Percentiles rank a stretch among this genome's conserved stretches.
Conservation (phyloP, 2,113 vertebrate genomes). For the Protomyctophum bolini region DNA sequence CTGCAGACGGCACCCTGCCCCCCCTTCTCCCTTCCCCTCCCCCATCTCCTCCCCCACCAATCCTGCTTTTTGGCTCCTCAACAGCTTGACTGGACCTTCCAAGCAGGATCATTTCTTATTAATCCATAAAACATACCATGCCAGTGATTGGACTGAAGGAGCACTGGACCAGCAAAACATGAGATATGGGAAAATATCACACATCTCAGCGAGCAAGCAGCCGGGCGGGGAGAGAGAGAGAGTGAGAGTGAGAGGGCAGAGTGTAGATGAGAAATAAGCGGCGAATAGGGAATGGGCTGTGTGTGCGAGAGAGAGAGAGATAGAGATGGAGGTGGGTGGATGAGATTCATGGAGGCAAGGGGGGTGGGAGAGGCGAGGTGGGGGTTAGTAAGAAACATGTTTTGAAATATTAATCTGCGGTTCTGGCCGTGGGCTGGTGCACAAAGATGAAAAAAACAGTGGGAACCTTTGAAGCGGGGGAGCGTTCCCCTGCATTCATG, state of each 20-base stretch:
- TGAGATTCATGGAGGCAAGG: too few relatives aligned
- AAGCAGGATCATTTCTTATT: slow-evolving; percentile 82
- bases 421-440: slow-evolving; percentile 80
- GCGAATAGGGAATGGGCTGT: slow-evolving; percentile 71
- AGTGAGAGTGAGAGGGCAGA: slow-evolving; percentile 15
- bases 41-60: slow-evolving; percentile 61
- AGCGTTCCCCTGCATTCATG: slow-evolving; percentile 63
- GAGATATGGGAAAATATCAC: slow-evolving; percentile 79
- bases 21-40: slow-evolving; percentile 27
- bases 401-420: slow-evolving; percentile 81
- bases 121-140: slow-evolving; percentile 86
- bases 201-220: slow-evolving; percentile 59
- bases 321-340: slow-evolving; percentile 41
- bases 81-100: slow-evolving; percentile 72
- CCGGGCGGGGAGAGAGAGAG: slow-evolving; percentile 26
- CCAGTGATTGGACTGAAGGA: slow-evolving; percentile 78
- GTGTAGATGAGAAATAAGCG: slow-evolving; percentile 56
- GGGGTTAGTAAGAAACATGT: slow-evolving; percentile 64
- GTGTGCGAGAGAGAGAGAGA: slow-evolving; percentile 51
- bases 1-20: slow-evolving; percentile 64
- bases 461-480: slow-evolving; percentile 75
- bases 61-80: slow-evolving; percentile 67
- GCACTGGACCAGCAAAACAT: slow-evolving; percentile 81
- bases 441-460: slow-evolving; percentile 64
- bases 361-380: slow-evolving; percentile 14